Percentiles rank a stretch among this genome's conserved stretches.
Evolutionary conservation across 1,140 invertebrate species (phyloP).

Genomic region (Anoplolepis gracilipes): DNA sequence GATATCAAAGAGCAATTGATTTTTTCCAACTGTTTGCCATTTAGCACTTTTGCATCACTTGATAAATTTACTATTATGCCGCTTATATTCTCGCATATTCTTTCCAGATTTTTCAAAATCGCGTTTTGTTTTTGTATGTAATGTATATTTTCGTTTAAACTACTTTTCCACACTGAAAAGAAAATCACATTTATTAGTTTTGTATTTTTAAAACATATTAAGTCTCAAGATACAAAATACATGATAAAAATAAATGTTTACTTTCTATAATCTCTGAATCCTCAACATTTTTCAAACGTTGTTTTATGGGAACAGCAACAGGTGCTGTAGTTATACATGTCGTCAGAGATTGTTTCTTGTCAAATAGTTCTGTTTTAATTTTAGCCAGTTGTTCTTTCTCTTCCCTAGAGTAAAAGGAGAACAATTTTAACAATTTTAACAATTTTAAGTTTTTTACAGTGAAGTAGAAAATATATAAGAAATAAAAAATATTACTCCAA

Average conservation of each 20-base stretch:
- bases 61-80: constrained; percentile 70
- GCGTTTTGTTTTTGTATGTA: constrained; percentile 57
- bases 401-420: constrained; percentile 62
- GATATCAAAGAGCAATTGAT: constrained; percentile 68
- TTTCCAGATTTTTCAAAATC: constrained; percentile 65
- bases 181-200: constrained; percentile 61
- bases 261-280: constrained; percentile 74
- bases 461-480: not conserved
- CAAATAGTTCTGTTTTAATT: constrained; percentile 71
- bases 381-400: constrained; percentile 61
- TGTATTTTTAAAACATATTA: not conserved
- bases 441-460: not conserved
- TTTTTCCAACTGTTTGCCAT: constrained; percentile 69
- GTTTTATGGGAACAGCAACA: constrained; percentile 71
- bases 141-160: constrained; percentile 56
- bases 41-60: constrained; percentile 68
- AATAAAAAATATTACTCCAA: constrained; percentile 66
- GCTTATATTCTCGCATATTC: constrained; percentile 58
- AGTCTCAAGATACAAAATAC: not conserved
- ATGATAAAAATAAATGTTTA: constrained; percentile 51
- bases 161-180: constrained; percentile 78
- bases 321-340: constrained; percentile 61
- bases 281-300: constrained; percentile 71
- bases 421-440: not conserved
- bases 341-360: constrained; percentile 67